Percentiles rank a stretch among this genome's conserved stretches.
phyloP scores from a whole-genome alignment of 2,888 invertebrate genomes.

The Arge pagana region DNA sequence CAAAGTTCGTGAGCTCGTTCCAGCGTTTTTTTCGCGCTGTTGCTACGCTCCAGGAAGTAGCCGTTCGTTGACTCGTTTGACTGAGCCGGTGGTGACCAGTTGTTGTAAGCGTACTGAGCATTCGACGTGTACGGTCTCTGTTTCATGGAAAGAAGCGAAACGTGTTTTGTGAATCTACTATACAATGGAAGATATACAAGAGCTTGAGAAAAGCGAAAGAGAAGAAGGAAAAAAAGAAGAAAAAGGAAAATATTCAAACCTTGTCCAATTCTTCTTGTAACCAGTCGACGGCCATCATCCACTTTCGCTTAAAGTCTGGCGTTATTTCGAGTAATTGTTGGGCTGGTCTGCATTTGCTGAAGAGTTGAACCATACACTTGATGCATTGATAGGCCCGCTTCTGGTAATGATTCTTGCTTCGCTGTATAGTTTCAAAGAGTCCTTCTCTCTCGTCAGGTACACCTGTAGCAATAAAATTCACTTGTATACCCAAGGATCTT shows the following conservation, averaged over 20 bases:
- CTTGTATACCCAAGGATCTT: not conserved
- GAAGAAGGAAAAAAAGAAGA: constrained; percentile 8
- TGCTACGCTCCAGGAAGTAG: constrained; percentile 91
- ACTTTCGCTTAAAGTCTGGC: constrained; percentile 81
- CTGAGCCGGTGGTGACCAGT: constrained; percentile 91
- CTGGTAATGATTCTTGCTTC: constrained; percentile 93
- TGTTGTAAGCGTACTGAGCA: constrained; percentile 82
- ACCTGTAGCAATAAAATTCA: constrained; percentile 58
- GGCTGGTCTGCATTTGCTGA: constrained; percentile 82
- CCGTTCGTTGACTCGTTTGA: constrained; percentile 95
- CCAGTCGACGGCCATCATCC: constrained; percentile 91
- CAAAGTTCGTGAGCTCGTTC: constrained; percentile 77
- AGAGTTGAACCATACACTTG: constrained; percentile 90
- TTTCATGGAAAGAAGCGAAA: not conserved
- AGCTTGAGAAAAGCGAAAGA: constrained; percentile 9
- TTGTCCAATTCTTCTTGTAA: constrained; percentile 92
- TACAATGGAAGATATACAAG: not conserved
- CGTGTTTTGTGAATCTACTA: too few species aligned
- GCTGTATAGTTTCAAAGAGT: constrained; percentile 88
- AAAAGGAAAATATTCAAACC: constrained; percentile 50
- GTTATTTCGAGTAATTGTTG: constrained; percentile 79
- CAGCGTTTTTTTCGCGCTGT: constrained; percentile 88
- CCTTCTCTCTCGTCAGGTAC: constrained; percentile 87
- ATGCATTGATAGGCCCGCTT: constrained; percentile 97
- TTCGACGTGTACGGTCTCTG: constrained; percentile 63